phyloP scores from a whole-genome alignment of 2,113 vertebrate species.

The Tragelaphus buxtoni region DNA sequence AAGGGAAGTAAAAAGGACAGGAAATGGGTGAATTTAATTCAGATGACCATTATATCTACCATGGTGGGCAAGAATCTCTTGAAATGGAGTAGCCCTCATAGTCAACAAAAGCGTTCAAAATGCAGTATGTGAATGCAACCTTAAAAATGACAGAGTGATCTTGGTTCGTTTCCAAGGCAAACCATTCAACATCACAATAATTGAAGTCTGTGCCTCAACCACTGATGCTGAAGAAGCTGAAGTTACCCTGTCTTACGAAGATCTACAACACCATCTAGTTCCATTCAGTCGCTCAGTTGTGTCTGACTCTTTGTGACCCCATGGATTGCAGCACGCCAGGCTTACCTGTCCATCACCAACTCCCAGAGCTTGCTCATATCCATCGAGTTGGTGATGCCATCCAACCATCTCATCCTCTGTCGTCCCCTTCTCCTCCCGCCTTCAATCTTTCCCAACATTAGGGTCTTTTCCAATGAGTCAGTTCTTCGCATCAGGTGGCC shows the following conservation, averaged over 20 bases:
- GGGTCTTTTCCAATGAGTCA: neutral
- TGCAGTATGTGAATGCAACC: neutral
- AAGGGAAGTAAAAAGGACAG: neutral
- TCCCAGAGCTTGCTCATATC: neutral
- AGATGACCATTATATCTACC: neutral
- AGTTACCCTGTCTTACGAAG: neutral
- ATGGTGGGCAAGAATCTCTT: neutral
- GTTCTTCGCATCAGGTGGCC: neutral
- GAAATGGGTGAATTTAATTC: neutral
- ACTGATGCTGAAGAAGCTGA: neutral
- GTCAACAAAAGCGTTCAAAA: neutral
- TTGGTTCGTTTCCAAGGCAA: neutral
- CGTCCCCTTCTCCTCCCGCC: neutral
- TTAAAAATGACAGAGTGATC: neutral
- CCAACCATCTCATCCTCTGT: neutral
- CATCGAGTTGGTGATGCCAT: neutral
- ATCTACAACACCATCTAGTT: neutral
- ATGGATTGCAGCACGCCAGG: neutral
- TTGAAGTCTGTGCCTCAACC: neutral
- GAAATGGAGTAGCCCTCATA: neutral
- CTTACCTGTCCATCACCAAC: neutral
- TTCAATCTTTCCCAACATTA: neutral
- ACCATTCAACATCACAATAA: neutral
- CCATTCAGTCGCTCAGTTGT: fast-evolving
- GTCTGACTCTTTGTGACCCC: neutral